These are phyloP conservation scores for Rutilus rutilus DNA, from an alignment of 2,113 vertebrate genomes.

Conservation along the genomic window DNA sequence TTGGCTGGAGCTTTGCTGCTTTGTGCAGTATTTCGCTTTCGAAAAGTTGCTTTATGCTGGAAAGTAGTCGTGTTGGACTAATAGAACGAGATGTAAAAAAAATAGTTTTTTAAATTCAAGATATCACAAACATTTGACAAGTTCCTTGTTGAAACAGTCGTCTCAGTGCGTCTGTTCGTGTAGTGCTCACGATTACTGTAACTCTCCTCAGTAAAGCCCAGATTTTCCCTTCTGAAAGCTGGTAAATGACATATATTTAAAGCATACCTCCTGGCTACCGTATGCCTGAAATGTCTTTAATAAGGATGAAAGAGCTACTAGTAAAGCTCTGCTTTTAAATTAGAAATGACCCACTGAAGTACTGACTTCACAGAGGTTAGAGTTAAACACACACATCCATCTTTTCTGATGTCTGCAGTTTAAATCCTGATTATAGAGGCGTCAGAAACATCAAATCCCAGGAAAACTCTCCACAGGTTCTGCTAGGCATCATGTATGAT, in stretches of 20 bases:
- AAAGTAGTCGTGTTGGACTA: not conserved
- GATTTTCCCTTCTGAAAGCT: slow-evolving; percentile 71
- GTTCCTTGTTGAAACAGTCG: not conserved
- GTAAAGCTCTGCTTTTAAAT: slow-evolving; percentile 74
- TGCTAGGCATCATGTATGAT: not conserved
- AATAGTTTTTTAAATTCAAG: not conserved
- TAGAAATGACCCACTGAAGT: slow-evolving; percentile 70
- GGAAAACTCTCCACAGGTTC: not conserved
- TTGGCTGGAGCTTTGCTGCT: not conserved
- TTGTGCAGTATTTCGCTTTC: not conserved
- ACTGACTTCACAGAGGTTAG: slow-evolving; percentile 74
- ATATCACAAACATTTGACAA: not conserved
- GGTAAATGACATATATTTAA: slow-evolving; percentile 77
- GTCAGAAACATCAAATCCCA: not conserved
- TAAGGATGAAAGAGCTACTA: slow-evolving; percentile 71
- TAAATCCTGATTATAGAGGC: not conserved
- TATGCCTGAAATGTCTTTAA: slow-evolving; percentile 75
- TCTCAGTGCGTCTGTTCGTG: slow-evolving; percentile 1
- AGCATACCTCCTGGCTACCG: slow-evolving; percentile 70
- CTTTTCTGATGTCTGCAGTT: slow-evolving; percentile 57
- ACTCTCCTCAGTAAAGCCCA: slow-evolving; percentile 68
- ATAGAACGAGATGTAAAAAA: not conserved
- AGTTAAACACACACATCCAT: slow-evolving; percentile 74
- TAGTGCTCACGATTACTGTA: slow-evolving; percentile 51
- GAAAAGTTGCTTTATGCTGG: not conserved